Base-by-base conservation (phyloP, 2,888 invertebrate species). In the Allacma fusca region DNA sequence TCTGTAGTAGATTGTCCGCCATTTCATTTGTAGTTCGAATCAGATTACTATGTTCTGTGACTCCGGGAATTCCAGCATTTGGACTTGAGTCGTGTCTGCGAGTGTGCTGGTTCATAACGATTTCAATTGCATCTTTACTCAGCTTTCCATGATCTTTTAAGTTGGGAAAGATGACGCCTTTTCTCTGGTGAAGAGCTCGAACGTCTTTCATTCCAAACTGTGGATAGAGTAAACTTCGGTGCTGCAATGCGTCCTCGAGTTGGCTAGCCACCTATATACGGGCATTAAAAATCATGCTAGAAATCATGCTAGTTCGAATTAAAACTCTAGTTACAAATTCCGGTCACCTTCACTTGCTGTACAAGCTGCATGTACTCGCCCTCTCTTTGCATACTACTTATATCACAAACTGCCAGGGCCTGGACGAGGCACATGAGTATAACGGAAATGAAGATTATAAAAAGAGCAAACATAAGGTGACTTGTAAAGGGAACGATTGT, bases 141-240 rank as follows among this genome's bases (percentile, higher is more conserved):
- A 84, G 40, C 65, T 82, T 83, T 21, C 84, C 84, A 77, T 84
- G 83, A 69, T 84, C 84, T 68, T 84, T 84, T 1, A 83, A 59
- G 65, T 84, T 84, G n/a, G 84, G 84, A 70, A 84, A 84, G 50
- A 84, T 84, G 1, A 84, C 83, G 19, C 84, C 84, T 75, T 84
- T 84, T 19, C 83, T 75, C 65, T 84, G 84, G 70, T 83, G 83
- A 9, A 84, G 67, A 1, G 84, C 80, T 43, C 80, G 75, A 29
- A 82, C 71, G 50, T 84, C 84, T 68, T 80, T 78, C 80, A 82
- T 82, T 59, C 82, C 84, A 68, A 84, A 83, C 43, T 84, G 83
- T 5, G 85, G 84, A 65, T 84, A 85, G 16, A 84, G 79, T 40
- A 83, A 75, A 50, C 83, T 82, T 21, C 84, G 65, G 34, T 83